Base-by-base conservation (phyloP, 2,888 invertebrate species). In the Pharmacophagus antenor region DNA sequence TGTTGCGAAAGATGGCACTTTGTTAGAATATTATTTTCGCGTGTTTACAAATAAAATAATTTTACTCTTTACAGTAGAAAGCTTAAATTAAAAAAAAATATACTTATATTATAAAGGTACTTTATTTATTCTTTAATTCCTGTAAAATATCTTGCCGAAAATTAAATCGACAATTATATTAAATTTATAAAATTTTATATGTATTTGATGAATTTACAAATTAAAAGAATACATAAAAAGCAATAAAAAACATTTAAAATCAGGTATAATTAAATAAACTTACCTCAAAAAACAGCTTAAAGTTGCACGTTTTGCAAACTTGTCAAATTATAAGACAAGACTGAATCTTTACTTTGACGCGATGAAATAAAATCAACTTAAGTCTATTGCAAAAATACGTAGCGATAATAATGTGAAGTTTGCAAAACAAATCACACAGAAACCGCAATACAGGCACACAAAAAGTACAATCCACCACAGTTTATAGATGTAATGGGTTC, bases 1-100 rank as follows among this genome's bases (percentile, higher is more conserved):
- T 20, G 20, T 8, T 12, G 48, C 60, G 62, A 72, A 64, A 89
- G 88, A 82, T 88, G 88, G 82, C 87, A 80, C 48, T 67, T 20
- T 53, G 2, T 17, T 27, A 21, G 44, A 58, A 37, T 54, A 41
- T 12, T 15, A 6, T 31, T 17, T 31, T 27, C 37, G 20, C 47
- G 64, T 67, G 65, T 64, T 61, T 64, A 64, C 64, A 58, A 61
- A 31, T 56, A 4, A 44, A 53, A 25, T 23, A n/a, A 25, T n/a
- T n/a, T n/a, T 23, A n/a, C 18, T 15, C 10, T 47, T 22, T 5
- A 22, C 10, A 57, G 15, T 18, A 2, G 15, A 41, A 42, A 18
- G n/a, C n/a, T n/a, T n/a, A n/a, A n/a, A n/a, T n/a, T n/a, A n/a
- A n/a, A n/a, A n/a, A n/a, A n/a, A n/a, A n/a, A n/a, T n/a, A n/a